Percentiles rank a stretch among this genome's conserved stretches.
These are phyloP conservation scores for Mustelus asterias DNA, from an alignment of 2,113 vertebrate species.

Conservation along the genomic window DNA sequence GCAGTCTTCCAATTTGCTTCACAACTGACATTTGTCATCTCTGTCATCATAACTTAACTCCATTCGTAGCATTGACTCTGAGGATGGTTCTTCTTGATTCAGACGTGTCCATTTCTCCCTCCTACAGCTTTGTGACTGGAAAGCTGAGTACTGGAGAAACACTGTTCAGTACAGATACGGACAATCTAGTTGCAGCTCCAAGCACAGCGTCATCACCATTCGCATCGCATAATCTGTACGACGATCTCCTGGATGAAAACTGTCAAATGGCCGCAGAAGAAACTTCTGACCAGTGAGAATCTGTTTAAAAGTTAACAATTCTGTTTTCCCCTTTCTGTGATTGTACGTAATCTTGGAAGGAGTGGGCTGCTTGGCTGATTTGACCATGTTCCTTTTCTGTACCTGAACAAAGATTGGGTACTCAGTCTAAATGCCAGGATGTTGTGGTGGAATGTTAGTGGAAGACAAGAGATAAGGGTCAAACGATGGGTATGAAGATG, in stretches of 20 bases:
- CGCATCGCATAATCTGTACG: slow-evolving; percentile 39
- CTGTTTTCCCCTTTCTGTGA: not conserved
- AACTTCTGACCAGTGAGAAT: slow-evolving; percentile 14
- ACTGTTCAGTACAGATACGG: not conserved
- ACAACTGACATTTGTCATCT: not conserved
- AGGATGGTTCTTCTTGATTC: not conserved
- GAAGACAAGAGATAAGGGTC: not conserved
- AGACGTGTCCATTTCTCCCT: not conserved
- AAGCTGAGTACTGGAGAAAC: not conserved
- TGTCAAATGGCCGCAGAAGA: slow-evolving; percentile 33
- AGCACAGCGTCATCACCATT: slow-evolving; percentile 14
- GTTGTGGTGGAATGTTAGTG: not conserved
- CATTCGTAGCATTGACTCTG: not conserved
- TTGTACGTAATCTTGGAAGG: not conserved
- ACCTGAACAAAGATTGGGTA: not conserved
- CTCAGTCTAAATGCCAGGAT: not conserved
- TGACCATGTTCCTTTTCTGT: not conserved
- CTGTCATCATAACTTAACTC: not conserved
- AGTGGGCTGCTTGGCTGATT: not conserved
- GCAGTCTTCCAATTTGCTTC: not conserved
- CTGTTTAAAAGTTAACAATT: not conserved
- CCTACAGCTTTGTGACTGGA: slow-evolving; percentile 16
- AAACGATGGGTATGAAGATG: not conserved
- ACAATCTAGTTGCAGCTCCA: not conserved
- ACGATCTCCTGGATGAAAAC: slow-evolving; percentile 42